Percentiles rank a stretch among this genome's conserved stretches.
Conservation (phyloP, 1,140 invertebrate species). For the Papilio helenus region DNA sequence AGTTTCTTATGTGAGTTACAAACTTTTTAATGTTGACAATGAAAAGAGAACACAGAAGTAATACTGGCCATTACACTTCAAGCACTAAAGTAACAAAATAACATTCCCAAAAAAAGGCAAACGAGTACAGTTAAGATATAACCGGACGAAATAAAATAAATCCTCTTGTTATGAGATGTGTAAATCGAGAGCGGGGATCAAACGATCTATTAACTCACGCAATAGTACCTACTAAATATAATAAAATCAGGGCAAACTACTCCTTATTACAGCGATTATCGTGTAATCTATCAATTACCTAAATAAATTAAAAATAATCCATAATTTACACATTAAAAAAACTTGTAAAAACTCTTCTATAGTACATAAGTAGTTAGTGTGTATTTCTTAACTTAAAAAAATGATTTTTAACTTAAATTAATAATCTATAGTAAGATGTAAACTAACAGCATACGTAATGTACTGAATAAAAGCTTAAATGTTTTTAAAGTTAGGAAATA, state of each 20-base stretch:
- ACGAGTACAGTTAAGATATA: not conserved
- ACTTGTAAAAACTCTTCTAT: too few relatives aligned
- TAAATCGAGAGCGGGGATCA: constrained; percentile 1
- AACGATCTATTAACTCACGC: constrained; percentile 19
- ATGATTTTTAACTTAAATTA: not conserved
- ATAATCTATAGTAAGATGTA: not conserved
- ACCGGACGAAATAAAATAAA: constrained; percentile 2
- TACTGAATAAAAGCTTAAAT: not conserved
- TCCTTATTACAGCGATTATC: not conserved
- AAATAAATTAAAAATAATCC: not conserved
- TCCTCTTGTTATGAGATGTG: constrained; percentile 1
- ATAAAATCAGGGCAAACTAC: constrained; percentile 17
- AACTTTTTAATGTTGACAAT: too few relatives aligned
- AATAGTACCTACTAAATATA: too few relatives aligned
- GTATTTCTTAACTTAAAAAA: too few relatives aligned
- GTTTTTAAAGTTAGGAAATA: not conserved
- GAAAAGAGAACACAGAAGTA: too few relatives aligned
- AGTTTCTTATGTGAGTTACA: too few relatives aligned
- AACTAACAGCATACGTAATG: not conserved
- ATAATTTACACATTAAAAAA: too few relatives aligned
- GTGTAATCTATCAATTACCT: not conserved
- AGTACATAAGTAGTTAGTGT: too few relatives aligned
- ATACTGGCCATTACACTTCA: not conserved
- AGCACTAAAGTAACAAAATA: not conserved
- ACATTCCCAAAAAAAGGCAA: not conserved